Conservation (phyloP, 2,888 invertebrate species). For the Scaptomyza reducta region DNA sequence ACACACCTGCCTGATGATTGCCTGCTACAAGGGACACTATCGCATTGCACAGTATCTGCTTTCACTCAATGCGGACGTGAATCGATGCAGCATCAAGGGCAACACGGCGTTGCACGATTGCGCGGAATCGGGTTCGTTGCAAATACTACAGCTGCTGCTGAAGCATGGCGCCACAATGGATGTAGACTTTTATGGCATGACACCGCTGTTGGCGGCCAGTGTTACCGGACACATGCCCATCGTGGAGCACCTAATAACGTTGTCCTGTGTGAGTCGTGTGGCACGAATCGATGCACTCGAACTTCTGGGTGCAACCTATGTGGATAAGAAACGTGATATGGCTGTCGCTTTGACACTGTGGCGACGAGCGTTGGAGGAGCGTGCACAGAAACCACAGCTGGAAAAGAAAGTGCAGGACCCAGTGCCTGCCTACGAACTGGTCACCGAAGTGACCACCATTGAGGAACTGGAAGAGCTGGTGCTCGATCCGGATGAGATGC, state of each 20-base stretch:
- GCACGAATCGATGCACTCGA: constrained; percentile 96
- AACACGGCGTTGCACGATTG: constrained; percentile 99
- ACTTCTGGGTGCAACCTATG: constrained; percentile 96
- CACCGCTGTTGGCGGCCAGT: constrained; percentile 96
- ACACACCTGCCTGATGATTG: constrained; percentile 99
- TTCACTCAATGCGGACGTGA: constrained; percentile 94
- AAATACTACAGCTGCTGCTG: constrained; percentile 94
- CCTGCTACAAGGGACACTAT: constrained; percentile 97
- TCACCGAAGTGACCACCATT: constrained; percentile 91
- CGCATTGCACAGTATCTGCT: constrained; percentile 95
- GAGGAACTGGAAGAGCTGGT: constrained; percentile 93
- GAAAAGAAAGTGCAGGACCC: constrained; percentile 90
- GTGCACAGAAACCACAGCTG: constrained; percentile 88
- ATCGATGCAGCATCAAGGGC: constrained; percentile 93
- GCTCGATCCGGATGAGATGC: constrained; percentile 97
- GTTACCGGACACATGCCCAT: constrained; percentile 97
- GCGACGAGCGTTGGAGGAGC: constrained; percentile 95
- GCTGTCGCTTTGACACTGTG: constrained; percentile 94
- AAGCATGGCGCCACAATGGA: constrained; percentile 96
- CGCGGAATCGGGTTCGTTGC: constrained; percentile 97
- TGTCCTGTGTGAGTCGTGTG: constrained; percentile 89
- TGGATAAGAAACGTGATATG: constrained; percentile 98
- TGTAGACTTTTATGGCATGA: constrained; percentile 98
- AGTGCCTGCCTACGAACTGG: constrained; percentile 95
- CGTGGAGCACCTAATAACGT: constrained; percentile 94